Base-by-base conservation (phyloP, 2,888 invertebrate species). In the Cyrtodaria siliqua region DNA sequence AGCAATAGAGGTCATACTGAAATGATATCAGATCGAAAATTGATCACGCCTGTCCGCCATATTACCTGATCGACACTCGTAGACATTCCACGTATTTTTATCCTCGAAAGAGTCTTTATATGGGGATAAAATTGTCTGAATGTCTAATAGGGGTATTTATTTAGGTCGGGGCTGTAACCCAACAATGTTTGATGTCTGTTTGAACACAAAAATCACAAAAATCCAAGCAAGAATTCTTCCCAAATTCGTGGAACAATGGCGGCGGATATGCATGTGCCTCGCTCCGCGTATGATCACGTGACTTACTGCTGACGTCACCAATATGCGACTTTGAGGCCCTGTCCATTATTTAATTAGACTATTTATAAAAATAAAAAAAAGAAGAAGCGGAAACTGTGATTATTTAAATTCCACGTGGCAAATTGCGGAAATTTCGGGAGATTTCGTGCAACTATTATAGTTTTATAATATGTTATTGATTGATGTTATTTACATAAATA, bases 31-130 rank as follows among this genome's bases (percentile, higher is more conserved):
- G 61, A 69, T 69, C 62, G 64, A 75, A 69, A 52, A 60, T 60
- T 29, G 60, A 70, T 64, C 69, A 75, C 75, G 75, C 73, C 75
- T 73, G 67, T 76, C 71, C 70, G 70, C 74, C 69, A 74, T 81
- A 23, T 74, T 88, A 91, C 91, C 91, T 91, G 91, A 87, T 91
- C 91, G 71, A 91, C 88, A 88, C 89, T 90, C 82, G 90, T 89
- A 85, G 91, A 91, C 91, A 91, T 91, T 87, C 89, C 91, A 90
- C 86, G 83, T 66, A 67, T 83, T 82, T 44, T 74, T 74, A 59
- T 60, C 50, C 52, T 59, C 67, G 62, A 57, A 71, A 67, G 60
- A 59, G 68, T 83, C 63, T 69, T 64, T 70, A 47, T 73, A 70
- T 55, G 49, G 53, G 61, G 70, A 70, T 73, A 83, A 66, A 62